These are phyloP conservation scores for Centropyge bicolor DNA, from an alignment of 2,797 vertebrate genomes.

Conservation along the genomic window DNA sequence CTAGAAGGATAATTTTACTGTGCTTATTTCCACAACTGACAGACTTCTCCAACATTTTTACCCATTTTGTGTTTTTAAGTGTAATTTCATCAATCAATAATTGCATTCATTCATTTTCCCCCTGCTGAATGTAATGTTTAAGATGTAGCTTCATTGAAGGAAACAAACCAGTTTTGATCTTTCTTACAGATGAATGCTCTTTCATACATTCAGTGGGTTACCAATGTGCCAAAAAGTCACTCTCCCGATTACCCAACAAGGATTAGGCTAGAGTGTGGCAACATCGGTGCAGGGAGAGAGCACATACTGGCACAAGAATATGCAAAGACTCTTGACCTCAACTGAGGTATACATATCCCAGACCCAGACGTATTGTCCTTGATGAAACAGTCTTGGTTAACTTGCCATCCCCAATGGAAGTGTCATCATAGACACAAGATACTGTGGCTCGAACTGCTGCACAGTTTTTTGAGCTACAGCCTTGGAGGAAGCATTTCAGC, in stretches of 20 bases:
- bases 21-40: slow-evolving; percentile 11
- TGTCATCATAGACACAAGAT: slow-evolving; percentile 85
- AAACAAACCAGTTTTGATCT: slow-evolving; percentile 68
- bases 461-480: slow-evolving; percentile 75
- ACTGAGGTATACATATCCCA: slow-evolving; percentile 69
- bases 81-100: neutral
- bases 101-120: slow-evolving; percentile 7
- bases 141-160: slow-evolving; percentile 40
- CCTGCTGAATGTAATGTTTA: slow-evolving; percentile 37
- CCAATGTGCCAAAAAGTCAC: slow-evolving; percentile 84
- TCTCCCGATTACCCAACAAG: slow-evolving; percentile 69
- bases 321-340: slow-evolving; percentile 73
- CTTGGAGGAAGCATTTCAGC: slow-evolving; percentile 68
- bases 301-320: slow-evolving; percentile 71
- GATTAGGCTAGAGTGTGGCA: slow-evolving; percentile 67
- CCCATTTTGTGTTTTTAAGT: slow-evolving; percentile 4
- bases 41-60: neutral
- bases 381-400: slow-evolving; percentile 76
- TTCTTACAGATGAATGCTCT: slow-evolving; percentile 82
- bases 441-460: slow-evolving; percentile 77
- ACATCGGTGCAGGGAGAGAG: slow-evolving; percentile 62
- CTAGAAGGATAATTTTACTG: neutral
- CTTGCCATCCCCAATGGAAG: slow-evolving; percentile 81
- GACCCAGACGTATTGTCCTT: slow-evolving; percentile 70
- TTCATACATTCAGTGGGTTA: slow-evolving; percentile 69